Percentiles rank a stretch among this genome's conserved stretches.
Evolutionary conservation across 2,888 invertebrate genomes (phyloP).

Genomic region (Vandiemenella viatica): DNA sequence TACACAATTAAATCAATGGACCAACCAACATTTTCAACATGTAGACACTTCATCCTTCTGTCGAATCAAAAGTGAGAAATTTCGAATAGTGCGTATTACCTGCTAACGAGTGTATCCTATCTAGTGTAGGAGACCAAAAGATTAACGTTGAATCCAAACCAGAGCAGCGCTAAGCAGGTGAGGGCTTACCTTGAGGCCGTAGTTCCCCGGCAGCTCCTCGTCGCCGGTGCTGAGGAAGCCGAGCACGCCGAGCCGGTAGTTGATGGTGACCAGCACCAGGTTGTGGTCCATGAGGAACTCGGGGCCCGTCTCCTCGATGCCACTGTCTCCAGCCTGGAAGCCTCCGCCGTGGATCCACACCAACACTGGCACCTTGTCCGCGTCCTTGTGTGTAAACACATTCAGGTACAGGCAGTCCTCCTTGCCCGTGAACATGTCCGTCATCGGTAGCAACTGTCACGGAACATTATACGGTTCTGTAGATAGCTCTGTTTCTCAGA

Average conservation of each 20-base stretch:
- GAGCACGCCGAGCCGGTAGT: background rate
- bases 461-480: too few relatives aligned
- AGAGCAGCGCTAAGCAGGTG: too few relatives aligned
- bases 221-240: conserved; percentile 2
- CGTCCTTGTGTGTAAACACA: background rate
- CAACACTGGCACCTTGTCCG: background rate
- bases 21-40: too few relatives aligned
- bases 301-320: background rate
- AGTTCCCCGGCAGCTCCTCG: background rate
- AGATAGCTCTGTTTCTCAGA: too few relatives aligned
- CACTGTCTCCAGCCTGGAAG: background rate
- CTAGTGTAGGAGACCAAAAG: too few relatives aligned
- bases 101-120: too few relatives aligned
- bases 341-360: background rate
- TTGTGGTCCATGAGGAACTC: background rate
- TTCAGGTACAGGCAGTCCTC: conserved; percentile 1
- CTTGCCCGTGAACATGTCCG: background rate
- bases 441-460: background rate
- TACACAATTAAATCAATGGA: too few relatives aligned
- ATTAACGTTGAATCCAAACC: too few relatives aligned
- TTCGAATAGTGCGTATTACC: too few relatives aligned
- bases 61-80: too few relatives aligned
- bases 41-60: too few relatives aligned
- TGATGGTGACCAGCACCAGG: background rate
- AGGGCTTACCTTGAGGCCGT: background rate